Base-by-base conservation (phyloP, 2,888 invertebrate genomes). In the Drosophila subsilvestris region DNA sequence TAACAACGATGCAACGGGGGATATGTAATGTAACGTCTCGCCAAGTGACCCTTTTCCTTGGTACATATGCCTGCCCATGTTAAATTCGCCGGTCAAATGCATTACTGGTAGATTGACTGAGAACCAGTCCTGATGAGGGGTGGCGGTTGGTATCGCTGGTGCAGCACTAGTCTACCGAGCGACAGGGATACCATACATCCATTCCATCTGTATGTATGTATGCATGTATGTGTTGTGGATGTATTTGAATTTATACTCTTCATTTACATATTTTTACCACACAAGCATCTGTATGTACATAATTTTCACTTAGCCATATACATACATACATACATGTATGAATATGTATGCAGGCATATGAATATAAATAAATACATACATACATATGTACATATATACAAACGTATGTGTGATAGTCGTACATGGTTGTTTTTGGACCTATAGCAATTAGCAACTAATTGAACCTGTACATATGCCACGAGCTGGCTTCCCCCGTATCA, bases 391-490 rank as follows among this genome's bases (percentile, higher is more conserved):
- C 44, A 17, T 47, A n/a, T 45, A 44, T 49, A 27, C 53, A 43
- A 73, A 54, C 55, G 74, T 73, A 47, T 27, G 37, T 25, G 50
- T 56, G 45, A 37, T 27, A 22, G 22, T 22, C 22, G 22, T 22
- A 57, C 54, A 67, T 76, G 67, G 54, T 68, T 75, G 61, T 75
- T 72, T 79, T 74, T 45, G 74, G 66, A 71, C 76, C 68, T 74
- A 68, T 63, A 75, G 80, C 88, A 83, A 83, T 83, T 83, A 83
- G 86, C 86, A 83, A 78, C 86, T 83, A 88, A 88, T 83, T 88
- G 82, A 87, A 86, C 88, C 78, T 75, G 88, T 78, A 87, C 58
- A 75, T 77, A 77, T 77, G 77, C 63, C 63, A 44, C 61, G 63
- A 69, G 67, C 62, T 42, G 45, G 59, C 79, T 25, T 69, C 65